Evolutionary conservation across 2,888 invertebrate genomes (phyloP), one percentile per base, ranked within the genome.

Genomic region (Corbicula japonica): DNA sequence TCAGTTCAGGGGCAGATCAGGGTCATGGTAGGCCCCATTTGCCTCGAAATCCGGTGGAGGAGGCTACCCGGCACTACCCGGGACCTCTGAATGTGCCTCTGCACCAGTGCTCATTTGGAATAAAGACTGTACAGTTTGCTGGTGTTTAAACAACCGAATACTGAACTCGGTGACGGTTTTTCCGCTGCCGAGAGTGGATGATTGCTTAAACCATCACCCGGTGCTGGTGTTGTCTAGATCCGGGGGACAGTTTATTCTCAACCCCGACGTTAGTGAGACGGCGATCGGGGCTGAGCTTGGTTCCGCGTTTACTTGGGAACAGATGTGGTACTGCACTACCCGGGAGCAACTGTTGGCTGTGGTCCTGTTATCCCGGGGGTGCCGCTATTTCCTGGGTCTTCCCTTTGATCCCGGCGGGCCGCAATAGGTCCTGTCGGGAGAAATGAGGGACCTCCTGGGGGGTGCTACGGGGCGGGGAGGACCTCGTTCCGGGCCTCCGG

Each of bases 81-180:
- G n/a, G n/a, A n/a, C n/a, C n/a, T n/a, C n/a, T 26, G 58, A 61
- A 32, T 80, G 80, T 70, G 66, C 80, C 3, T 74, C 80, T 15
- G 72, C 83, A 8, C 75, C 75, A 12, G 83, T 83, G 1, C 56
- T 83, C 18, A 68, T 80, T 2, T 23, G 73, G 10, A 78, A 78
- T 21, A 41, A 50, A 26, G 75, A 75, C 56, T 70, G 71, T 26
- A 18, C 26, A n/a, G 70, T 74, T 1, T 48, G 74, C 0, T 75
- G 75, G 78, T 76, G 75, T 35, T 58, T 78, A 1, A 78, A 75
- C 34, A 78, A 76, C 34, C 28, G 80, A 3, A 30, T 15, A 6
- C 54, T 84, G 34, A 84, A 81, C 26, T 38, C 68, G 1, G 44
- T 70, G 8, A 83, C 74, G 1, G 63, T 58, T 2, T 82, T 60